Evolutionary conservation across 1,140 invertebrate species (phyloP), one percentile per base, ranked within the genome.

Genomic region (Ceratitis capitata): DNA sequence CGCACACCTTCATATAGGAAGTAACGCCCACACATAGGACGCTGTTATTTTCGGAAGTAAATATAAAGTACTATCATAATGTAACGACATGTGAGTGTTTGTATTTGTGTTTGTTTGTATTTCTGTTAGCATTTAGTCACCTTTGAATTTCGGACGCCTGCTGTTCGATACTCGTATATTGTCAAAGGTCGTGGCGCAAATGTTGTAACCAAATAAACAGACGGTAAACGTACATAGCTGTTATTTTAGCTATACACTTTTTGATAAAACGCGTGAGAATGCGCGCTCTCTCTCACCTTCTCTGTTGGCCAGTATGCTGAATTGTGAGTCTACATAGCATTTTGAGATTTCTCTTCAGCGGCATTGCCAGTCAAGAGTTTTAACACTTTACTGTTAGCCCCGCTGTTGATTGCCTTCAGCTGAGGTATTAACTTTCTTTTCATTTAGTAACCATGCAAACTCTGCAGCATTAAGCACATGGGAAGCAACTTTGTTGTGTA

Each of bases 121-220:
- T 45, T 12, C 39, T 78, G 69, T 78, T 23, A 26, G 23, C 45
- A 2, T 45, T 78, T 45, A 47, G 39, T 7, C 3, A 23, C 69
- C 69, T 78, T 78, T 3, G n/a, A 45, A 9, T 78, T 45, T 42
- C n/a, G 19, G n/a, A 12, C n/a, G 69, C 39, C 39, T 78, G 42
- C 39, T n/a, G n/a, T n/a, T 78, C 69, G 69, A 26, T 78, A n/a
- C n/a, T n/a, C n/a, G n/a, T n/a, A 45, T 78, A 39, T 78, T 78
- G 69, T 23, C 69, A 78, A 78, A 78, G 69, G 69, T 78, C 69
- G 69, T 78, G 69, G 42, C 12, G 56, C 42, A 78, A 47, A 78
- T 26, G 39, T 26, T 78, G 39, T 45, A 26, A 45, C 10, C 19
- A 0, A 45, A 47, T 29, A 78, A 10, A 9, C 1, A 9, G 19